These are phyloP conservation scores for Hypomesus transpacificus DNA, from an alignment of 2,113 vertebrate genomes.

Conservation along the genomic window DNA sequence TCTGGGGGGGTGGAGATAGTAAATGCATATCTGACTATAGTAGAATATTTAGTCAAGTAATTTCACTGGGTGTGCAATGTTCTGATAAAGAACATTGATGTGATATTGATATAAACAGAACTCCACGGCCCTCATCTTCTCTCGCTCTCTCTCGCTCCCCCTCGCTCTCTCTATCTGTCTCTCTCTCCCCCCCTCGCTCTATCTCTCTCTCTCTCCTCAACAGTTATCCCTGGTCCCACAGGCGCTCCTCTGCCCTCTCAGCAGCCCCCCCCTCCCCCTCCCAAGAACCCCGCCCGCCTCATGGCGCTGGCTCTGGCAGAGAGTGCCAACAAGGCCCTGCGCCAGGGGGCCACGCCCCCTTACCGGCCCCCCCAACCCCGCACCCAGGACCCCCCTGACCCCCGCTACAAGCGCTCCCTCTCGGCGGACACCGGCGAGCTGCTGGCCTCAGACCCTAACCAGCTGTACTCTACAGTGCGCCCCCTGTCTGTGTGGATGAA, in stretches of 20 bases:
- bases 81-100: no score
- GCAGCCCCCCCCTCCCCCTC: conserved; percentile 73
- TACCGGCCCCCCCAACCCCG: conserved; percentile 53
- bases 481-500: conserved; percentile 56
- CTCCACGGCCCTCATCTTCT: no score
- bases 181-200: not conserved
- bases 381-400: conserved; percentile 28
- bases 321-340: conserved; percentile 73
- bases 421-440: conserved; percentile 66
- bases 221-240: conserved; percentile 54
- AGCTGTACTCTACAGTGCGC: conserved; percentile 65
- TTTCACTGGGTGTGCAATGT: not conserved
- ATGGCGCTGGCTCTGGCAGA: conserved; percentile 79
- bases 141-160: no score
- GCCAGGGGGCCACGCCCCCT: conserved; percentile 57
- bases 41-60: not conserved
- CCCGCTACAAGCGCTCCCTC: conserved; percentile 62
- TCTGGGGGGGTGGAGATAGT: not conserved
- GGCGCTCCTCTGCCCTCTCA: conserved; percentile 62
- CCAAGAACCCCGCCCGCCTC: conserved; percentile 77
- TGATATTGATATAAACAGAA: no score
- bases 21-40: not conserved
- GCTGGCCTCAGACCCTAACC: conserved; percentile 55
- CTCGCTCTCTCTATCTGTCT: not conserved
- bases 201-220: not conserved